Evolutionary conservation across 2,113 vertebrate genomes (phyloP).

Genomic region (Ictalurus furcatus): DNA sequence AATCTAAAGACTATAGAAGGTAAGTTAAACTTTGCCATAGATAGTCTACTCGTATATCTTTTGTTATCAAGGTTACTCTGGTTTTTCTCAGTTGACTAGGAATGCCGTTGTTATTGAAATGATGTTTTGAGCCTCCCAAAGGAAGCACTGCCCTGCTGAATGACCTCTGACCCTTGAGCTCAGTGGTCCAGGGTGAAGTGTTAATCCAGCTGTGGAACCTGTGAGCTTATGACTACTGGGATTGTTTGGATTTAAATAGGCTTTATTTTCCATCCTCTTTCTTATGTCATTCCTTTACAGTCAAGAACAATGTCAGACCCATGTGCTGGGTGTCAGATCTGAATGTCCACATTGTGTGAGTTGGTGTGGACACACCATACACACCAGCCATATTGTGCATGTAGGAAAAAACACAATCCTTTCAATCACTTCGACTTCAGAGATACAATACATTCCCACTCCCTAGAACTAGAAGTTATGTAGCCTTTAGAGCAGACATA

Average conservation of each 20-base stretch:
- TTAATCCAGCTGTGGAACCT: constrained; percentile 44
- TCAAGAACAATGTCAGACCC: constrained; percentile 44
- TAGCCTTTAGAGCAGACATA: background rate
- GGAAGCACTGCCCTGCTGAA: constrained; percentile 43
- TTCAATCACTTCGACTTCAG: background rate
- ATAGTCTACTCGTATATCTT: constrained; percentile 5
- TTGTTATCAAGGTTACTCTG: constrained; percentile 6
- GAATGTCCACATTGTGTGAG: constrained; percentile 33
- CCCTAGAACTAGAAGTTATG: background rate
- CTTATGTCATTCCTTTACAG: constrained; percentile 33
- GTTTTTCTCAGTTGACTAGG: background rate
- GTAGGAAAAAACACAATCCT: background rate
- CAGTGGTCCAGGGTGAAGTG: constrained; percentile 23
- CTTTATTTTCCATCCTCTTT: constrained; percentile 33
- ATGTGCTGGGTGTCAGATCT: constrained; percentile 40
- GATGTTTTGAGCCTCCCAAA: constrained; percentile 39
- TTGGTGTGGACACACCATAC: background rate
- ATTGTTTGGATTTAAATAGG: constrained; percentile 49
- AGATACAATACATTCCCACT: background rate
- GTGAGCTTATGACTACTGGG: constrained; percentile 41
- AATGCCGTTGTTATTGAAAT: constrained; percentile 41
- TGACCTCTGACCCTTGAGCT: constrained; percentile 45
- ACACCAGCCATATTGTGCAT: background rate
- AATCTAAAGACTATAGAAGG: background rate
- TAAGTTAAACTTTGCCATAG: background rate